phyloP scores from a whole-genome alignment of 2,113 vertebrate genomes.

The Lipotes vexillifer region DNA sequence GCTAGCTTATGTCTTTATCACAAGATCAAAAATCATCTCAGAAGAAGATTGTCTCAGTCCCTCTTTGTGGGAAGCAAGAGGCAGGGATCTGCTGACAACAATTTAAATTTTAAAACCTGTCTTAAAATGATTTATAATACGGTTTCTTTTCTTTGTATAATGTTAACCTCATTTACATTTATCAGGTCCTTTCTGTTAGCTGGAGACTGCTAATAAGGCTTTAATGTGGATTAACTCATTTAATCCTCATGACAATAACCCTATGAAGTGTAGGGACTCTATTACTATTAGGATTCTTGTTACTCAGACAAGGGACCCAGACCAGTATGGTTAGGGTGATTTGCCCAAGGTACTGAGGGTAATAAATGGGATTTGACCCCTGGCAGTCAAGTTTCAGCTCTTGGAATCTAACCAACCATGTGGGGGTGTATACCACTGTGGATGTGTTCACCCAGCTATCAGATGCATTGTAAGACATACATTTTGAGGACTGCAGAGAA shows the following conservation, averaged over 20 bases:
- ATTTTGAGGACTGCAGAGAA: not conserved
- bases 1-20: not conserved
- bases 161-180: slow-evolving; percentile 15
- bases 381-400: not conserved
- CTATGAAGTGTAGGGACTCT: not conserved
- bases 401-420: not conserved
- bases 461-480: not conserved
- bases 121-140: not conserved
- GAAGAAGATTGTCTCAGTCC: not conserved
- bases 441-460: not conserved
- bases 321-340: not conserved
- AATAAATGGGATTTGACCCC: not conserved
- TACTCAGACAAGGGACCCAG: not conserved
- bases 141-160: not conserved
- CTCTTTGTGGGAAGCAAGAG: not conserved
- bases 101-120: not conserved
- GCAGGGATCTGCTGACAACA: not conserved
- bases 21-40: not conserved
- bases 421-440: not conserved
- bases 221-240: not conserved
- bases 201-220: not conserved
- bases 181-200: not conserved
- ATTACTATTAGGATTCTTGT: not conserved
- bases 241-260: not conserved
- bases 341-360: not conserved